phyloP scores from a whole-genome alignment of 2,113 vertebrate genomes.

The Sebastes fasciatus region DNA sequence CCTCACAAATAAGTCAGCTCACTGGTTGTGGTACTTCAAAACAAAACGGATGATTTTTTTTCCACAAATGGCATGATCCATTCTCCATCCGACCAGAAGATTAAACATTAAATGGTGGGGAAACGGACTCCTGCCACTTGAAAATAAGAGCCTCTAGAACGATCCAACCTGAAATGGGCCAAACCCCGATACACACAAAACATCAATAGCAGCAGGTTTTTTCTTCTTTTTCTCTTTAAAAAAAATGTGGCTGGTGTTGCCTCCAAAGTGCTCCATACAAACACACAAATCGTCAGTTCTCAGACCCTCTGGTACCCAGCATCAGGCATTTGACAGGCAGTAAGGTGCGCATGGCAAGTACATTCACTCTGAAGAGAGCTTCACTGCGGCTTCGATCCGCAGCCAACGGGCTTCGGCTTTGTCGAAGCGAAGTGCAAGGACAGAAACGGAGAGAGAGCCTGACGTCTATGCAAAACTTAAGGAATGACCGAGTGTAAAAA shows the following conservation, averaged over 20 bases:
- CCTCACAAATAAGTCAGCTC: slow-evolving; percentile 23
- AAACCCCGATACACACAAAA: slow-evolving; percentile 78
- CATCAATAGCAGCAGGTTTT: slow-evolving; percentile 92
- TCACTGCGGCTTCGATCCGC: slow-evolving; percentile 38
- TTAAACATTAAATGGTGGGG: neutral
- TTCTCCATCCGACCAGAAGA: slow-evolving; percentile 16
- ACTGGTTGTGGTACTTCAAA: slow-evolving; percentile 30
- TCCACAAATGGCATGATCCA: slow-evolving; percentile 23
- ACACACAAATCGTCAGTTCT: slow-evolving; percentile 85
- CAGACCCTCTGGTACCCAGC: slow-evolving; percentile 85
- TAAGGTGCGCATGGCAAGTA: slow-evolving; percentile 82
- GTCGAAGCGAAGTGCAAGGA: slow-evolving; percentile 71
- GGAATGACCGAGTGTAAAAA: slow-evolving; percentile 56
- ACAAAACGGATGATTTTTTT: slow-evolving; percentile 8
- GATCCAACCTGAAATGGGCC: slow-evolving; percentile 51
- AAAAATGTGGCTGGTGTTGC: slow-evolving; percentile 85
- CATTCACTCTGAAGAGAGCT: slow-evolving; percentile 72
- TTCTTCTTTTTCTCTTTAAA: slow-evolving; percentile 12
- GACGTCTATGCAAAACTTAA: slow-evolving; percentile 45
- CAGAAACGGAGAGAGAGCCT: slow-evolving; percentile 40
- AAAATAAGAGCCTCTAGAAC: slow-evolving; percentile 50
- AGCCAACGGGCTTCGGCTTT: slow-evolving; percentile 42
- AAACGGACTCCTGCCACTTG: slow-evolving; percentile 37
- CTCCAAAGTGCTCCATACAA: slow-evolving; percentile 97
- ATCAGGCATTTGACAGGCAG: slow-evolving; percentile 87